phyloP scores from a whole-genome alignment of 2,113 vertebrate genomes.

The Protomyctophum bolini region DNA sequence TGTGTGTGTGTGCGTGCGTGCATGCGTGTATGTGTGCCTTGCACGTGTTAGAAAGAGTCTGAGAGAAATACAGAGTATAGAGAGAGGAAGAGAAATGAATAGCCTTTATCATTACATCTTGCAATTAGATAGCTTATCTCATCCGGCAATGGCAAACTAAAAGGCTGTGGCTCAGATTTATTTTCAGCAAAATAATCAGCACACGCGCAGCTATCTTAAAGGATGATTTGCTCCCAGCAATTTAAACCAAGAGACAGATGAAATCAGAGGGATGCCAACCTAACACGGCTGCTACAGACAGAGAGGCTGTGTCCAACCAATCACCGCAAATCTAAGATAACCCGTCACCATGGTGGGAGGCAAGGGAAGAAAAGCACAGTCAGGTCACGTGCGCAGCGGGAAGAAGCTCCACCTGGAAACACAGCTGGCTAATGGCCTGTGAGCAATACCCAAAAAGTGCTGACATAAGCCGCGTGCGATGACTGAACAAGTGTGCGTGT shows the following conservation, averaged over 20 bases:
- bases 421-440: conserved; percentile 23
- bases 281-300: conserved; percentile 3
- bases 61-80: conserved; percentile 7
- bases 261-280: background rate
- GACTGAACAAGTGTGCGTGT: background rate
- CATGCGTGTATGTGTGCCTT: background rate
- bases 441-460: conserved; percentile 13
- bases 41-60: conserved; percentile 12
- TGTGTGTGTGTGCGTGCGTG: too few species aligned
- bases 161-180: background rate
- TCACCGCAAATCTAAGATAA: conserved; percentile 8
- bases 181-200: conserved; percentile 3
- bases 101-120: background rate
- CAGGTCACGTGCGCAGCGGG: conserved; percentile 2
- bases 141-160: background rate
- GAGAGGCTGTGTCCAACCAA: background rate
- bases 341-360: conserved; percentile 6
- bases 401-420: conserved; percentile 30
- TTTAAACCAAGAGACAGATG: background rate
- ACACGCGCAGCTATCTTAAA: conserved; percentile 1
- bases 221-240: background rate
- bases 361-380: background rate
- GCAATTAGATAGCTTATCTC: conserved; percentile 15
- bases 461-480: background rate
- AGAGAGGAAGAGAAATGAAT: conserved; percentile 13